These are phyloP conservation scores for Drosophila rhopaloa DNA, from an alignment of 1,140 invertebrate species.

Conservation along the genomic window DNA sequence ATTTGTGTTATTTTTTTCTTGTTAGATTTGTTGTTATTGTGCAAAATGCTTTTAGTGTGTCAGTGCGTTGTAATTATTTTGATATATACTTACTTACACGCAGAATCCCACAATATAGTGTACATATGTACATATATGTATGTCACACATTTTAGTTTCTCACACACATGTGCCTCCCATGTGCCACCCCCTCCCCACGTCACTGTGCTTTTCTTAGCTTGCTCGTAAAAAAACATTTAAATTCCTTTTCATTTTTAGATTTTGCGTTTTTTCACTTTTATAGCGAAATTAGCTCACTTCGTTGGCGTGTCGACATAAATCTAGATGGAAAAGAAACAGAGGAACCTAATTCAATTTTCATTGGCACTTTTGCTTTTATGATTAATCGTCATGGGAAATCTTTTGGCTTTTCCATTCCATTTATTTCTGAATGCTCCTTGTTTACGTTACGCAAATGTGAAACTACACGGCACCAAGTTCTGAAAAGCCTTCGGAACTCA, in stretches of 20 bases:
- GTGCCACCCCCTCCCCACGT: constrained; percentile 20
- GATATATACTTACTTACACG: constrained; percentile 48
- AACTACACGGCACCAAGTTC: constrained; percentile 53
- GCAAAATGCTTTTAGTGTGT: constrained; percentile 73
- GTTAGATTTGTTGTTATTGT: constrained; percentile 60
- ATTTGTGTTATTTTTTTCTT: constrained; percentile 43
- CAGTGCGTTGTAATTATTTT: constrained; percentile 68
- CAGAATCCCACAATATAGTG: constrained; percentile 2
- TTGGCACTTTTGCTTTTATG: constrained; percentile 69
- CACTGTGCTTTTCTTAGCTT: constrained; percentile 26
- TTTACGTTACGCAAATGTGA: constrained; percentile 54
- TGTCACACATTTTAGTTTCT: constrained; percentile 36
- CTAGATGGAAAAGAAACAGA: constrained; percentile 20
- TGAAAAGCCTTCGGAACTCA: constrained; percentile 31
- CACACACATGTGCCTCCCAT: constrained; percentile 48
- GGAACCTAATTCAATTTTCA: constrained; percentile 77
- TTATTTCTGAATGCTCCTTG: constrained; percentile 39
- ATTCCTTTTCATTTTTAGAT: constrained; percentile 56
- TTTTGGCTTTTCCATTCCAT: constrained; percentile 31
- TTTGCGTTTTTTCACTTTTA: constrained; percentile 50
- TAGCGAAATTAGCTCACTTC: constrained; percentile 60
- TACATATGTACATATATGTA: neutral
- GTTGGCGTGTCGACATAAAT: constrained; percentile 50
- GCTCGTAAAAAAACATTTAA: constrained; percentile 67
- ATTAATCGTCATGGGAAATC: constrained; percentile 79